Evolutionary conservation across 2,797 vertebrate genomes (phyloP).

Genomic region (Sebastolobus alascanus): DNA sequence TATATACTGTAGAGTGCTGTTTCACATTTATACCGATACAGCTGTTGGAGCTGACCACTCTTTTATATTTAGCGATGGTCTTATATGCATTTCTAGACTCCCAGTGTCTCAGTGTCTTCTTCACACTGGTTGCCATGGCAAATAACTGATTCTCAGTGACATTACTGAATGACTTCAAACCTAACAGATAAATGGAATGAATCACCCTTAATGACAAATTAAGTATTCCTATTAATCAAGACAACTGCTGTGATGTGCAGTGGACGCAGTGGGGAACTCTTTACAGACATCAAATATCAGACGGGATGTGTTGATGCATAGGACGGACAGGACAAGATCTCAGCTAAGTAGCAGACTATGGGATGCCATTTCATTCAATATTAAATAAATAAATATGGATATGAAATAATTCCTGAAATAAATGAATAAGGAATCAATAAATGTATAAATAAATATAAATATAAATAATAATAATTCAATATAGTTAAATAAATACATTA

Average conservation of each 20-base stretch:
- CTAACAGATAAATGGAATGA: slow-evolving; percentile 84
- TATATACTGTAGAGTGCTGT: slow-evolving; percentile 9
- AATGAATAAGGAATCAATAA: background rate
- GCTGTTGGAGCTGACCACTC: slow-evolving; percentile 32
- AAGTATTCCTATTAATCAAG: slow-evolving; percentile 87
- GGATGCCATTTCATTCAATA: background rate
- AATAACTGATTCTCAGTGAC: slow-evolving; percentile 80
- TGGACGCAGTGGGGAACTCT: slow-evolving; percentile 42
- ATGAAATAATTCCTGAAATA: background rate
- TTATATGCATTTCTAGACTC: slow-evolving; percentile 47
- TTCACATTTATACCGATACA: slow-evolving; percentile 29
- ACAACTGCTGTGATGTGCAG: slow-evolving; percentile 64
- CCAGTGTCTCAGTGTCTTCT: slow-evolving; percentile 43
- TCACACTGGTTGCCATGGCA: slow-evolving; percentile 73
- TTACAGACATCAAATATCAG: slow-evolving; percentile 38
- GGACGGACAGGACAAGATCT: background rate
- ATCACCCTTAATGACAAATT: slow-evolving; percentile 86
- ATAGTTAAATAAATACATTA: background rate
- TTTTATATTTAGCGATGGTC: slow-evolving; percentile 21
- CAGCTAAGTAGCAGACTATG: background rate
- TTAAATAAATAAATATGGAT: background rate
- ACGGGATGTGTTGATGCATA: slow-evolving; percentile 38
- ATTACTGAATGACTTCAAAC: slow-evolving; percentile 78
- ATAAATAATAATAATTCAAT: background rate
- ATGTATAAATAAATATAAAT: background rate